These are phyloP conservation scores for Nicator chloris DNA, from an alignment of 2,113 vertebrate species.

Conservation along the genomic window DNA sequence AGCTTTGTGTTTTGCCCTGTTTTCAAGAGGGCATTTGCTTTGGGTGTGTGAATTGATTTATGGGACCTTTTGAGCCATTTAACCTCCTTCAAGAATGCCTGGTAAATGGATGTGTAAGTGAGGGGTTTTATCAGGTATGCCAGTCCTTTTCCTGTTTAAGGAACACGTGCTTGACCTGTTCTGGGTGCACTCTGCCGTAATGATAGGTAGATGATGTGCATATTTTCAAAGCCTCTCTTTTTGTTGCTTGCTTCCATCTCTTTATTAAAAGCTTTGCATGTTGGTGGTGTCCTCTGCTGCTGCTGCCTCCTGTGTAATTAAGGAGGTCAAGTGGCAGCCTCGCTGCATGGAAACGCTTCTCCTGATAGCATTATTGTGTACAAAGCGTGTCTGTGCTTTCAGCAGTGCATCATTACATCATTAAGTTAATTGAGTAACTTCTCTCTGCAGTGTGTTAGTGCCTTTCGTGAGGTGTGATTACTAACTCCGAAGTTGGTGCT, in stretches of 20 bases:
- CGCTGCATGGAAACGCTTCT: not conserved
- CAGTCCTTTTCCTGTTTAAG: not conserved
- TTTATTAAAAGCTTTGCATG: not conserved
- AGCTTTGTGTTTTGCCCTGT: constrained; percentile 21
- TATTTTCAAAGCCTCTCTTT: not conserved
- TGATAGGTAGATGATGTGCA: not conserved
- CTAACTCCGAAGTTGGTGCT: not conserved
- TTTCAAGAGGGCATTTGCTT: not conserved
- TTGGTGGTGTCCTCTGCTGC: not conserved
- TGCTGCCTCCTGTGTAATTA: not conserved
- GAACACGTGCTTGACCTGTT: not conserved
- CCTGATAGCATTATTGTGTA: not conserved
- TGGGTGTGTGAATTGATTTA: not conserved
- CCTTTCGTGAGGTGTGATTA: not conserved
- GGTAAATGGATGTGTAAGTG: not conserved
- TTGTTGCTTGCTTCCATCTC: not conserved
- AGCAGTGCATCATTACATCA: not conserved
- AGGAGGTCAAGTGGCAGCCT: not conserved
- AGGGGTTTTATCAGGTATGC: not conserved
- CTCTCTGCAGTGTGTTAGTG: not conserved
- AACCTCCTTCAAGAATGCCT: not conserved
- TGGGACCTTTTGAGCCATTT: not conserved
- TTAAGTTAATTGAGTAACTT: not conserved
- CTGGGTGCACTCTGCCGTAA: not conserved
- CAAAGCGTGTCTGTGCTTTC: not conserved